Evolutionary conservation across 2,797 vertebrate genomes (phyloP).

Genomic region (Cryptoblepharus egeriae): DNA sequence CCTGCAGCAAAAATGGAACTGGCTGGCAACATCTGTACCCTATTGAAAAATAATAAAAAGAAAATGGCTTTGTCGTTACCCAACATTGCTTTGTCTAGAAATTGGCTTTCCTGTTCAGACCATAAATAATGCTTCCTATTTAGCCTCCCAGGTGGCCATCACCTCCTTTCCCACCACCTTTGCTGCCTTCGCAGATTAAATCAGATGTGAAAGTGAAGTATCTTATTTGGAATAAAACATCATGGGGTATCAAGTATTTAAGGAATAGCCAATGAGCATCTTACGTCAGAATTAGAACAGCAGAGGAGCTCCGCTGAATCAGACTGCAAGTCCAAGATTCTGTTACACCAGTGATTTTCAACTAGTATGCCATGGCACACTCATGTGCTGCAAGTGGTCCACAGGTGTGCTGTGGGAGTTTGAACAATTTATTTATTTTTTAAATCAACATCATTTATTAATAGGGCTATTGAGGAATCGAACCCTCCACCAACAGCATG

Average conservation of each 20-base stretch:
- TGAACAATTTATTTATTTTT: too few relatives aligned
- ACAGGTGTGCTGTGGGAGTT: too few relatives aligned
- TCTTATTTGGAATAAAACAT: background rate
- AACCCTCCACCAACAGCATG: too few relatives aligned
- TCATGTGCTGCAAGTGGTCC: too few relatives aligned
- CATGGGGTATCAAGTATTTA: background rate
- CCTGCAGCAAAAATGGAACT: conserved; percentile 35
- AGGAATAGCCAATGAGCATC: background rate
- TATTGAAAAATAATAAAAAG: conserved; percentile 84
- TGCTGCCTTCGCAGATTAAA: conserved; percentile 6
- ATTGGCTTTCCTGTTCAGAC: conserved; percentile 30
- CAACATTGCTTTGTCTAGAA: conserved; percentile 78
- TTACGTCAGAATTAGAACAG: background rate
- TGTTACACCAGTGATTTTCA: too few relatives aligned
- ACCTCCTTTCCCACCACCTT: background rate
- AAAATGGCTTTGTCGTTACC: conserved; percentile 83
- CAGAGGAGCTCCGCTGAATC: too few relatives aligned
- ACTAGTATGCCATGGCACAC: too few relatives aligned
- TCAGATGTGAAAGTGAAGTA: background rate
- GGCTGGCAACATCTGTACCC: conserved; percentile 71
- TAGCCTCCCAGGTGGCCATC: conserved; percentile 64
- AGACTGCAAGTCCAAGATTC: background rate
- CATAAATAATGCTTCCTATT: conserved; percentile 79
- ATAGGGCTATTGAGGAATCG: too few relatives aligned
- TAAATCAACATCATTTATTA: too few relatives aligned